Conservation (phyloP, 2,888 invertebrate species). For the Pseudococcus viburni region DNA sequence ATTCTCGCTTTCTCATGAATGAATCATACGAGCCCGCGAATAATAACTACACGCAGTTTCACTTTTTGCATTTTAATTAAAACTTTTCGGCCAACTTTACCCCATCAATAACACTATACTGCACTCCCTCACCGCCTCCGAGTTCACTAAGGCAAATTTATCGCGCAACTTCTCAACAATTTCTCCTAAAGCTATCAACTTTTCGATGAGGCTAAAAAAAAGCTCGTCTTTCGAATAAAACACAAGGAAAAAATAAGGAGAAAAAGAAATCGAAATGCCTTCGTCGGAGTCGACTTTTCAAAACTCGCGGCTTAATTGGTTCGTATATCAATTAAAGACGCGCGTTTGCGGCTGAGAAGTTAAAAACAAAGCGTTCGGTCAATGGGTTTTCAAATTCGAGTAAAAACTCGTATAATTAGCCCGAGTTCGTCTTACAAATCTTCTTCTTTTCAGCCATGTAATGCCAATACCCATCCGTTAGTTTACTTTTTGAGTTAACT, state of each 20-base stretch:
- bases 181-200: conserved; percentile 6
- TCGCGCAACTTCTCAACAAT: conserved; percentile 32
- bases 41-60: conserved; percentile 33
- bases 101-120: conserved; percentile 17
- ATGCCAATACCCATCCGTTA: neutral
- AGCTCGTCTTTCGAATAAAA: neutral
- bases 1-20: conserved; percentile 7
- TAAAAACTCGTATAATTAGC: neutral
- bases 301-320: neutral
- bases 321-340: conserved; percentile 37
- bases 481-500: neutral
- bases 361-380: neutral
- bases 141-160: conserved; percentile 23
- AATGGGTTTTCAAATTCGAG: neutral
- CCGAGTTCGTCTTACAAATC: neutral
- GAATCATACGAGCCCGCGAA: conserved; percentile 4
- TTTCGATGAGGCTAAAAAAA: conserved; percentile 18
- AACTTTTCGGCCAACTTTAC: conserved; percentile 21
- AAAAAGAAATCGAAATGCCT: neutral
- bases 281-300: neutral
- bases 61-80: conserved; percentile 39
- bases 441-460: neutral
- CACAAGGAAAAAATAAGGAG: neutral
- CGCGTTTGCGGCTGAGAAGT: conserved; percentile 9
- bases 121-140: neutral